A percentile compares a stretch with the other conserved stretches of the same genome.
These are phyloP conservation scores for Dusona sp. DNA, from an alignment of 2,888 invertebrate species.

Conservation along the genomic window DNA sequence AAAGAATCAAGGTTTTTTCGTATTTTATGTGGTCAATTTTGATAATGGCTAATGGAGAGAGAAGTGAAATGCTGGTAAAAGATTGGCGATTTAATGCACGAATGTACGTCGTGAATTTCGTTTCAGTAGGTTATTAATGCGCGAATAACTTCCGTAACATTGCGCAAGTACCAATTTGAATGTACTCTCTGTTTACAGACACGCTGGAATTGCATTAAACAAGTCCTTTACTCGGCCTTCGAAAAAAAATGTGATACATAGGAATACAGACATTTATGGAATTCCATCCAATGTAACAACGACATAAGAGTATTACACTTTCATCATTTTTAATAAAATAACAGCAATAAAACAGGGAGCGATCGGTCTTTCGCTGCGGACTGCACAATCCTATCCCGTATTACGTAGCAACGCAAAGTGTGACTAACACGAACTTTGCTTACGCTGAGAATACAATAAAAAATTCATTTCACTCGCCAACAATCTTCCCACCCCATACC, in stretches of 20 bases:
- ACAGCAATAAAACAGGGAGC: neutral
- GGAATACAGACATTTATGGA: neutral
- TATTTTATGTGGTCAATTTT: neutral
- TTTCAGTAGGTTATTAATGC: conserved; percentile 39
- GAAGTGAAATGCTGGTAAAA: neutral
- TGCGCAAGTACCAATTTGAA: conserved; percentile 40
- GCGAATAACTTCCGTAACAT: conserved; percentile 45
- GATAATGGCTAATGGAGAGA: neutral
- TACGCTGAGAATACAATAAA: neutral
- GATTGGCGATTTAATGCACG: conserved; percentile 7
- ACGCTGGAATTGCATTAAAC: neutral
- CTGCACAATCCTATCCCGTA: neutral
- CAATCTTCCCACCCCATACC: neutral
- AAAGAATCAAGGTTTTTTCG: neutral
- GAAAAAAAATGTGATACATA: neutral
- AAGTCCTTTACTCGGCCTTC: neutral
- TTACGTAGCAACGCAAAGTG: neutral
- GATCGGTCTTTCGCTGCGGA: neutral
- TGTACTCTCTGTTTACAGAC: conserved; percentile 1
- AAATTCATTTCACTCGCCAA: neutral
- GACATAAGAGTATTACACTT: neutral
- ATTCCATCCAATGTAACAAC: neutral
- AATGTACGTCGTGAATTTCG: neutral
- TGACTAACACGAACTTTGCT: neutral
- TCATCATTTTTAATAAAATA: neutral